phyloP scores from a whole-genome alignment of 1,140 invertebrate species.

The Pseudomyrmex pallidus region DNA sequence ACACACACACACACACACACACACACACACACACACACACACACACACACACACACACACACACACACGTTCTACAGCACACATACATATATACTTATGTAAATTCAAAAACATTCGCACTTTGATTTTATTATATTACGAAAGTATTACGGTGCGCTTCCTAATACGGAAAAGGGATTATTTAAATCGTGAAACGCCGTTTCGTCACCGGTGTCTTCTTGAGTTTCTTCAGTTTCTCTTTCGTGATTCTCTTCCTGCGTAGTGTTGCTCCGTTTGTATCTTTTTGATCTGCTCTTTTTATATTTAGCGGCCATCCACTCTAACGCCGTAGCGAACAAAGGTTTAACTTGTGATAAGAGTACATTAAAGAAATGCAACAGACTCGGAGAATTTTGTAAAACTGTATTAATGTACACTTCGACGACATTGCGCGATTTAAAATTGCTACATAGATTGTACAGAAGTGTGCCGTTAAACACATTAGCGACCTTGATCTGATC shows the following conservation, averaged over 20 bases:
- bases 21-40: not conserved
- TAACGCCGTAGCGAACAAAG: constrained; percentile 50
- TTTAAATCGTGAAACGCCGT: constrained; percentile 70
- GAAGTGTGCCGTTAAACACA: constrained; percentile 89
- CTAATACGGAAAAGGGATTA: constrained; percentile 71
- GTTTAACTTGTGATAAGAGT: constrained; percentile 65
- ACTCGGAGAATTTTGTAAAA: constrained; percentile 84
- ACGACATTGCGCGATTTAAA: constrained; percentile 86
- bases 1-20: too few species aligned
- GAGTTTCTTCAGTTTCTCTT: constrained; percentile 21
- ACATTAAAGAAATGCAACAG: constrained; percentile 83
- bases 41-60: not conserved
- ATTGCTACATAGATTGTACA: constrained; percentile 89
- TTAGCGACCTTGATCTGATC: constrained; percentile 85
- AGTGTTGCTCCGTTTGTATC: constrained; percentile 19
- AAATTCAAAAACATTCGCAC: not conserved
- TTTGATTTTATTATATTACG: not conserved
- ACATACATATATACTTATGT: too few species aligned
- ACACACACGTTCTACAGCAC: not conserved
- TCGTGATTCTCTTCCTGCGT: constrained; percentile 19
- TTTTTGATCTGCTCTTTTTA: constrained; percentile 59
- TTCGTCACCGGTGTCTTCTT: constrained; percentile 35
- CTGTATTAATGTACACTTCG: constrained; percentile 84
- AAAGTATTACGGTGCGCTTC: not conserved
- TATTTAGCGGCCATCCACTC: constrained; percentile 18